These are phyloP conservation scores for Notoglanidium macrostoma DNA, from an alignment of 2,797 vertebrate genomes.

Conservation along the genomic window DNA sequence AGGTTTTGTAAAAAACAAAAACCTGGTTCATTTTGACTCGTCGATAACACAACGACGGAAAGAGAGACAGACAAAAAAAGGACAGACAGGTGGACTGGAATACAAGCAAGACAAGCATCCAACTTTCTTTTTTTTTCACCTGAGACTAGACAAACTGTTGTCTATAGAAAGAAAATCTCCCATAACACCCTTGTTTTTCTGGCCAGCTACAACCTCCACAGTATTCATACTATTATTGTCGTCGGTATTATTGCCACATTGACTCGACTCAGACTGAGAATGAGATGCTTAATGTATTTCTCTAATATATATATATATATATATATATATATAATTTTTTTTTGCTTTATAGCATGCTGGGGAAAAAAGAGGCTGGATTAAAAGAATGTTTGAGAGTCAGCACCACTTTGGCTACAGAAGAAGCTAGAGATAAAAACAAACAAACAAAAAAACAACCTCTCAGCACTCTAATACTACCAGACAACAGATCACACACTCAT, in stretches of 20 bases:
- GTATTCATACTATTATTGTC: conserved; percentile 49
- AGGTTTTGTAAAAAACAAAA: background rate
- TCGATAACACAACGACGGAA: background rate
- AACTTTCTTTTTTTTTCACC: conserved; percentile 49
- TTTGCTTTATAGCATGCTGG: conserved; percentile 43
- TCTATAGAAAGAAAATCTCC: conserved; percentile 46
- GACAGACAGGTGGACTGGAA: conserved; percentile 30
- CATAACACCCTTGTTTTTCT: conserved; percentile 41
- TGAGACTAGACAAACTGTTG: conserved; percentile 52
- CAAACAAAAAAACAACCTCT: conserved; percentile 5
- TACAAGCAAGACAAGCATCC: conserved; percentile 24
- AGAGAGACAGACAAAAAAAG: conserved; percentile 22
- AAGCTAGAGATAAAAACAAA: conserved; percentile 39
- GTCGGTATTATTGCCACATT: conserved; percentile 76
- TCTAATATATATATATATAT: background rate
- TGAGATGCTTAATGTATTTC: conserved; percentile 31
- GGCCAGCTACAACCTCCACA: conserved; percentile 75
- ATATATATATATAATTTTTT: conserved; percentile 4
- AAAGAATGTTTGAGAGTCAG: conserved; percentile 46
- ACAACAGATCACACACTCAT: conserved; percentile 41
- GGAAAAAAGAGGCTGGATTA: conserved; percentile 30
- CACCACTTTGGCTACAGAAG: conserved; percentile 58
- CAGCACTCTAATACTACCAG: conserved; percentile 14
- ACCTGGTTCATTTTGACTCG: background rate
- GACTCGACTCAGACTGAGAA: conserved; percentile 53